Evolutionary conservation across 2,888 invertebrate species (phyloP), one percentile per base, ranked within the genome.

Genomic region (Morpho helenor): DNA sequence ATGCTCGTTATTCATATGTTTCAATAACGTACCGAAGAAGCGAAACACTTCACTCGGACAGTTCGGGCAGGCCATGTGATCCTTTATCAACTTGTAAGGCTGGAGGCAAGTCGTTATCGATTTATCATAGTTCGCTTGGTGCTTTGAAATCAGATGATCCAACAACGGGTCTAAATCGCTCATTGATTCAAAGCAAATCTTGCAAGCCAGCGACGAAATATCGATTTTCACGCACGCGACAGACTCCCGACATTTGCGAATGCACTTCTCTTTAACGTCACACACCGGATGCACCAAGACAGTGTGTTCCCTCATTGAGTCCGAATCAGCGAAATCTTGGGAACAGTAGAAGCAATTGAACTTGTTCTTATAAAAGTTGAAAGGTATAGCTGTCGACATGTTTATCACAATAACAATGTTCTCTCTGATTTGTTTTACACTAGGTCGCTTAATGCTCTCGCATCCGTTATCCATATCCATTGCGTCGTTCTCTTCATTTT

Each of bases 281-380:
- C 88, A 88, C 0, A 82, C 68, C 0, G 87, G 87, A 52, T 90
- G 90, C 52, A 84, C 83, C 49, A 80, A 61, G 0, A 87, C 70
- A 0, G 88, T 84, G 51, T 90, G 90, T 45, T 87, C 84, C 41
- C 80, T 74, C 82, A 90, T 82, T 0, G 73, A 64, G 63, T 89
- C 87, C 0, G 88, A 86, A 67, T 90, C 90, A 0, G 76, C 68
- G 43, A 90, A 90, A 56, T 88, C 87, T 76, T 87, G 86, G 0
- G 87, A 86, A 51, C 90, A 90, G 61, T 84, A 90, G 62, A 90
- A 90, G 51, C 90, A 90, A 43, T 89, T 89, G 49, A 88, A 90
- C 61, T 86, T 89, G 61, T 89, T 90, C 60, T 88, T 87, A 66
- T 82, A 87, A 60, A 89, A 89, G 63, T 86, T 89, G 60, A 90